Conservation (phyloP, 37 sponge, comb jelly and placozoan species). For the Mnemiopsis leidyi region DNA sequence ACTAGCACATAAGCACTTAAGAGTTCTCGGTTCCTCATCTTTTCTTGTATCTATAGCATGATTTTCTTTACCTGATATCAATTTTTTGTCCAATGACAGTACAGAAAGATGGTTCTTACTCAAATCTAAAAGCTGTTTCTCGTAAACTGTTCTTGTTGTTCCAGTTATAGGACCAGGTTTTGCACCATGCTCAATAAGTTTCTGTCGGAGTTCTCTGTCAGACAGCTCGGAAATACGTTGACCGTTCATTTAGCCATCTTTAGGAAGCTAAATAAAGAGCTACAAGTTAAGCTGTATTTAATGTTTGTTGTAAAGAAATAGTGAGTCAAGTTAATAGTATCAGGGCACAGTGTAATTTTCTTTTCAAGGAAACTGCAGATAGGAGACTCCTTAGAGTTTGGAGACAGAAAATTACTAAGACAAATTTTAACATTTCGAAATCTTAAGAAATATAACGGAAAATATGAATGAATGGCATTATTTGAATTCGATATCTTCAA, state of each 20-base stretch:
- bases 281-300: too few species aligned
- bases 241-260: not conserved
- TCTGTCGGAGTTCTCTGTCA: not conserved
- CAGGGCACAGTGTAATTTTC: too few species aligned
- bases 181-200: not conserved
- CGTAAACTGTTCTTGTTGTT: not conserved
- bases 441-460: not conserved
- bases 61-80: not conserved
- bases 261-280: not conserved
- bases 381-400: too few species aligned
- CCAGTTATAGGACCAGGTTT: not conserved
- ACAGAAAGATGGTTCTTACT: not conserved
- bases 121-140: not conserved
- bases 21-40: too few species aligned
- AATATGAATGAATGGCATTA: not conserved
- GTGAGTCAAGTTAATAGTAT: too few species aligned
- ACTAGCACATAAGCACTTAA: too few species aligned
- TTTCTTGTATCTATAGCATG: not conserved
- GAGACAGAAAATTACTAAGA: not conserved
- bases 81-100: not conserved
- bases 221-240: not conserved
- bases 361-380: too few species aligned
- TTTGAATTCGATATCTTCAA: not conserved
- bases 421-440: not conserved
- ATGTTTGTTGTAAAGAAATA: too few species aligned